Evolutionary conservation across 2,888 invertebrate species (phyloP).

Genomic region (Leptodirus hochenwartii): DNA sequence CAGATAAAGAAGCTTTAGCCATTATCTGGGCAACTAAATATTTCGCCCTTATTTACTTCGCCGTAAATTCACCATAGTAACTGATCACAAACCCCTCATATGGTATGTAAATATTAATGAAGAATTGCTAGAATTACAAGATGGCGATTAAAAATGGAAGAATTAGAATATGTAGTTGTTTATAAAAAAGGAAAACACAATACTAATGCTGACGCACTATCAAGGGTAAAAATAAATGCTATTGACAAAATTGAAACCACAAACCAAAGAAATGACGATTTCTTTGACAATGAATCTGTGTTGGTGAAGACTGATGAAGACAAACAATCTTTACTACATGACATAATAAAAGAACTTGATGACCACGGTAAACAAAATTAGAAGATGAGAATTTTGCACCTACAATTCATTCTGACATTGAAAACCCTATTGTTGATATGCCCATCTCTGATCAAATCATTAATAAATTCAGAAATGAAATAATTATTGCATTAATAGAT

Average conservation of each 20-base stretch:
- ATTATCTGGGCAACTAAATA: too few species aligned
- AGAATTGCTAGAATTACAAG: too few species aligned
- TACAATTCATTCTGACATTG: conserved; percentile 2
- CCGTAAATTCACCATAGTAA: too few species aligned
- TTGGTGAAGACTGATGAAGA: neutral
- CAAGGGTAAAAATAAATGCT: conserved; percentile 10
- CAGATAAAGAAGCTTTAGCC: too few species aligned
- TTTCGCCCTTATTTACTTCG: too few species aligned
- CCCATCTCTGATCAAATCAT: neutral
- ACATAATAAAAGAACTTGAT: neutral
- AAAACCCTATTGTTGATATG: neutral
- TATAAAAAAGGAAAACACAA: conserved; percentile 18
- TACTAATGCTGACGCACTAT: conserved; percentile 16
- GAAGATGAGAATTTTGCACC: neutral
- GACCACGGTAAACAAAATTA: neutral
- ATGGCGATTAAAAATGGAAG: conserved; percentile 18
- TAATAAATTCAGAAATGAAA: neutral
- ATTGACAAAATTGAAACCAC: too few species aligned
- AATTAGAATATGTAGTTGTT: conserved; percentile 18
- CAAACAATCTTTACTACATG: neutral
- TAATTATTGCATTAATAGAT: too few species aligned
- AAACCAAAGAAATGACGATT: too few species aligned
- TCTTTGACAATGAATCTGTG: too few species aligned
- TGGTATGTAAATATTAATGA: too few species aligned
- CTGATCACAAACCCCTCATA: too few species aligned